Conservation (phyloP, 1,140 invertebrate species). For the Megalopta genalis region DNA sequence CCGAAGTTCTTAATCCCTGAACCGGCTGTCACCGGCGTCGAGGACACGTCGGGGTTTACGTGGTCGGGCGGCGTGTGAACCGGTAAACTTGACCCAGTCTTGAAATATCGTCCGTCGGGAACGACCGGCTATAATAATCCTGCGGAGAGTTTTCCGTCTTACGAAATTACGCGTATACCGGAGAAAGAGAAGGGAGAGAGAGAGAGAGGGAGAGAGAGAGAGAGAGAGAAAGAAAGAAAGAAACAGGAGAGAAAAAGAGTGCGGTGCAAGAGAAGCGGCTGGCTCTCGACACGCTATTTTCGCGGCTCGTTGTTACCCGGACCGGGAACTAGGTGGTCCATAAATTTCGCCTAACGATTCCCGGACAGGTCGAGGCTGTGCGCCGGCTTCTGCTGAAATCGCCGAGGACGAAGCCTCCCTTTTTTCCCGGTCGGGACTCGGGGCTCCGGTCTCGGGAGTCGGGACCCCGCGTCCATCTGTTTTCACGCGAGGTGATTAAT, state of each 20-base stretch:
- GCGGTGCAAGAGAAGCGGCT: too few relatives aligned
- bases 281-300: slow-evolving; percentile 21
- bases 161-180: slow-evolving; percentile 41
- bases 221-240: background rate
- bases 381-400: background rate
- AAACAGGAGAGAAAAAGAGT: too few relatives aligned
- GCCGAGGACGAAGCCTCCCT: background rate
- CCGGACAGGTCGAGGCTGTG: slow-evolving; percentile 11
- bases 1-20: slow-evolving; percentile 1
- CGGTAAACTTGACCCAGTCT: slow-evolving; percentile 59
- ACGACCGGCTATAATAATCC: slow-evolving; percentile 29
- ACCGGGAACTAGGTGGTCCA: slow-evolving; percentile 27
- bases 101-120: slow-evolving; percentile 38
- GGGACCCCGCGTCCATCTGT: slow-evolving; percentile 10
- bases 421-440: too few relatives aligned
- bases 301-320: slow-evolving; percentile 33
- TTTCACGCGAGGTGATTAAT: slow-evolving; percentile 21
- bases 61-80: background rate
- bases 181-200: slow-evolving; percentile 27
- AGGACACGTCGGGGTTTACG: slow-evolving; percentile 5
- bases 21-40: background rate
- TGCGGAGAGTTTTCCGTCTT: background rate
- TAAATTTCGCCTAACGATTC: slow-evolving; percentile 55
- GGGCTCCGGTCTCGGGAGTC: too few relatives aligned
- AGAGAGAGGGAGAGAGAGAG: background rate